Conservation (phyloP, 92 coral and sea anemone species). For the Meandrina meandrites region DNA sequence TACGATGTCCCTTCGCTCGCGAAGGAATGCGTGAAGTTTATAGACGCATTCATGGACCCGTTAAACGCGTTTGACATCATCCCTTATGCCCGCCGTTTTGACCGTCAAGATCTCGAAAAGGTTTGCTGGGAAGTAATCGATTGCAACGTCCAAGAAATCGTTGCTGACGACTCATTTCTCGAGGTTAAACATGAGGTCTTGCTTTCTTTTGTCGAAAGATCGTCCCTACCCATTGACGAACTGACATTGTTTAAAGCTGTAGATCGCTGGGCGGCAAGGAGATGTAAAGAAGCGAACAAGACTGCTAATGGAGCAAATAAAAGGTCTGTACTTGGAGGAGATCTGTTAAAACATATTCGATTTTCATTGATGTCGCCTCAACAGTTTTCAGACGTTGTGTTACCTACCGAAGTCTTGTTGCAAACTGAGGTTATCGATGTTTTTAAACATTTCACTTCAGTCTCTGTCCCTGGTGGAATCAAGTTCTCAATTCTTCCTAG, state of each 20-base stretch:
- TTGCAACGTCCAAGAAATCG: background rate
- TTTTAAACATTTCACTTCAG: conserved; percentile 2
- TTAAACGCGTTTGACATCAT: background rate
- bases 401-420: background rate
- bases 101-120: background rate
- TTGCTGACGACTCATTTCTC: background rate
- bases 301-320: background rate
- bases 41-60: background rate
- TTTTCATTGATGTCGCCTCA: conserved; percentile 9
- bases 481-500: conserved; percentile 1
- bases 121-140: conserved; percentile 33
- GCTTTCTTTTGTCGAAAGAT: background rate
- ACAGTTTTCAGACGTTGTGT: background rate
- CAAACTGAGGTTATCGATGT: background rate
- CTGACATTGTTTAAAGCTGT: background rate
- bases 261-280: conserved; percentile 26
- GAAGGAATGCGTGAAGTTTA: background rate
- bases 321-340: background rate
- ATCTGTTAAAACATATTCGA: background rate
- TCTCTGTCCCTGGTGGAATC: background rate
- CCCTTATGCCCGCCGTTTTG: background rate
- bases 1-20: conserved; percentile 14
- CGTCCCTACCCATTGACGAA: conserved; percentile 3
- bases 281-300: conserved; percentile 1
- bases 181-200: background rate